These are phyloP conservation scores for Trichonephila clavipes DNA, from an alignment of 1,140 invertebrate species.

Conservation along the genomic window DNA sequence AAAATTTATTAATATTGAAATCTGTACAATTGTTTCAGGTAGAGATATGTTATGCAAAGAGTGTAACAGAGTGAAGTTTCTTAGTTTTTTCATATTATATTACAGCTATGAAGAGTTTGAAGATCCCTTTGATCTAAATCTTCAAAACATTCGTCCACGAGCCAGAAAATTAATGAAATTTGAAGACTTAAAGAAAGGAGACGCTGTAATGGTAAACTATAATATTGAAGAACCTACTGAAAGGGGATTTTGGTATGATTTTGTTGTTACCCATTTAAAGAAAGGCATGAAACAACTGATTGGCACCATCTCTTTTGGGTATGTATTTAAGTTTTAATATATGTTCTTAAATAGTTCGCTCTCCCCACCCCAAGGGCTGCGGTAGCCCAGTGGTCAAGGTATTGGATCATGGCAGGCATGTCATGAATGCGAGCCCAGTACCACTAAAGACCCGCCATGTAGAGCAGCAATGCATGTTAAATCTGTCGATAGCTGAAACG, in stretches of 20 bases:
- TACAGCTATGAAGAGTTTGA: slow-evolving; percentile 82
- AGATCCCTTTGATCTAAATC: slow-evolving; percentile 81
- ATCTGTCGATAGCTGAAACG: no score
- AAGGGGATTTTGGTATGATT: slow-evolving; percentile 89
- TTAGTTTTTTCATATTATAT: background rate
- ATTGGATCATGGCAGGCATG: no score
- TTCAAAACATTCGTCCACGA: slow-evolving; percentile 85
- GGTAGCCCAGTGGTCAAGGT: no score
- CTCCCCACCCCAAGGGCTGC: no score
- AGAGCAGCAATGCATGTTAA: no score
- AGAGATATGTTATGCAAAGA: no score
- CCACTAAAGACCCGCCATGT: no score
- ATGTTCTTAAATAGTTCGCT: background rate
- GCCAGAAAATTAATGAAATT: slow-evolving; percentile 83
- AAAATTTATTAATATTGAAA: no score
- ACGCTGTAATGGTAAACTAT: slow-evolving; percentile 88
- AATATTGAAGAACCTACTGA: slow-evolving; percentile 87
- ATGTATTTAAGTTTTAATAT: slow-evolving; percentile 51
- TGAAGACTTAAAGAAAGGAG: slow-evolving; percentile 84
- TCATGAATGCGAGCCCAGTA: no score
- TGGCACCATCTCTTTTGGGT: slow-evolving; percentile 81
- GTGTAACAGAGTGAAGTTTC: no score
- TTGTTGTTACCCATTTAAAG: slow-evolving; percentile 82
- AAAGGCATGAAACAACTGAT: slow-evolving; percentile 80
- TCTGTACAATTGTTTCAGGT: no score